phyloP scores from a whole-genome alignment of 2,113 vertebrate genomes.

The Pholis gunnellus region DNA sequence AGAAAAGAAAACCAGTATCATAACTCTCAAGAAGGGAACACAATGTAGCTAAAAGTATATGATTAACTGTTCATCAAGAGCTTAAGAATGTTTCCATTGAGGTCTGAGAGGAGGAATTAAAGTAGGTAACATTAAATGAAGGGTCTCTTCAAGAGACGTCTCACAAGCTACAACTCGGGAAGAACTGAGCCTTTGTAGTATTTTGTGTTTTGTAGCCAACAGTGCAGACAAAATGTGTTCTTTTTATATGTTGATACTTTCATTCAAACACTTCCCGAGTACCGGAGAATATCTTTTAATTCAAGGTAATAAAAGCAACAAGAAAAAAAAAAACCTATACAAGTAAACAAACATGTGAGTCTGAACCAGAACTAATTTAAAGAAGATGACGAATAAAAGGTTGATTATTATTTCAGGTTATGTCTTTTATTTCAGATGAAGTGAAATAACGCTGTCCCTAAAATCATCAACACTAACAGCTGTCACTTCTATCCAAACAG shows the following conservation, averaged over 20 bases:
- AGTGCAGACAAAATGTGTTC: neutral
- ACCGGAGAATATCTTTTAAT: neutral
- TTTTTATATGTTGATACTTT: neutral
- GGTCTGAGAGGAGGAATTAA: neutral
- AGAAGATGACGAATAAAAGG: too few relatives aligned
- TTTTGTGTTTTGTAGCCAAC: neutral
- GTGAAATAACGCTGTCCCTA: too few relatives aligned
- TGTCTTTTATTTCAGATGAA: too few relatives aligned
- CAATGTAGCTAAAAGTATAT: neutral
- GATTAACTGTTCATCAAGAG: neutral
- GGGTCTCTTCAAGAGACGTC: neutral
- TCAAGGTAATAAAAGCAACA: neutral
- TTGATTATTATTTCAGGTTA: too few relatives aligned
- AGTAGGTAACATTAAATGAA: neutral
- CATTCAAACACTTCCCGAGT: neutral
- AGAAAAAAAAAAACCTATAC: too few relatives aligned
- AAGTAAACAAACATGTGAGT: too few relatives aligned
- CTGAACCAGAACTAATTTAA: too few relatives aligned
- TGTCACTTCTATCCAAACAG: neutral
- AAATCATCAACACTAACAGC: too few relatives aligned
- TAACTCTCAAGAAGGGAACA: neutral
- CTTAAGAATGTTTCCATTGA: too few relatives aligned
- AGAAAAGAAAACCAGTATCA: neutral
- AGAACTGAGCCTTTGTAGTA: neutral
- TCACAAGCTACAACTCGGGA: too few relatives aligned